phyloP scores from a whole-genome alignment of 30 jellyfish, hydroid and myxozoan genomes.

The Phacellophora camtschatica region DNA sequence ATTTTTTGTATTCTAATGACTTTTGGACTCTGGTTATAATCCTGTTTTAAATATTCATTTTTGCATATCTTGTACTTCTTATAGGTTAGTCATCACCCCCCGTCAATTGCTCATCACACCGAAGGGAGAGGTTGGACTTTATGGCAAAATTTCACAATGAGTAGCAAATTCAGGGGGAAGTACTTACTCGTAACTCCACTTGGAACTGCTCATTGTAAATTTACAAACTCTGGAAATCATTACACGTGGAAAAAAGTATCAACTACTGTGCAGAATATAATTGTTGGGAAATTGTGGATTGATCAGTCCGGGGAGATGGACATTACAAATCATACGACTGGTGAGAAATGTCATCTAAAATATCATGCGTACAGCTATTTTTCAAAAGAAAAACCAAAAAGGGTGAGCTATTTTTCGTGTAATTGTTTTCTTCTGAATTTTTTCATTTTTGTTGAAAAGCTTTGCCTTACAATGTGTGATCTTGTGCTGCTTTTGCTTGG shows the following conservation, averaged over 20 bases:
- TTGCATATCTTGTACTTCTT: background rate
- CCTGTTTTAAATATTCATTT: background rate
- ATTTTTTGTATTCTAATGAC: too few species aligned
- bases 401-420: constrained; percentile 64
- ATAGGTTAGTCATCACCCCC: constrained; percentile 99
- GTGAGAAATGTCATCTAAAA: constrained; percentile 94
- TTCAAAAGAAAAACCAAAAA: constrained; percentile 89
- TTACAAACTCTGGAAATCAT: constrained; percentile 94
- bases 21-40: too few species aligned
- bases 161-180: constrained; percentile 98
- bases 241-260: constrained; percentile 99
- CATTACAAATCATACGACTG: constrained; percentile 95
- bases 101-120: constrained; percentile 98
- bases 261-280: constrained; percentile 91
- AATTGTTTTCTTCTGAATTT: too few species aligned
- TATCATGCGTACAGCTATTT: constrained; percentile 97
- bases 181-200: constrained; percentile 91
- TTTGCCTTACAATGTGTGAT: too few species aligned
- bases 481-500: too few species aligned
- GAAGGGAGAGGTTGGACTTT: constrained; percentile 99
- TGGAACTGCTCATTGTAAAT: constrained; percentile 97
- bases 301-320: constrained; percentile 99
- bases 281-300: constrained; percentile 98
- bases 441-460: too few species aligned
- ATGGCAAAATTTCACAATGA: constrained; percentile 99